Conservation (phyloP, 2,797 vertebrate genomes). For the Gastrophryne carolinensis region DNA sequence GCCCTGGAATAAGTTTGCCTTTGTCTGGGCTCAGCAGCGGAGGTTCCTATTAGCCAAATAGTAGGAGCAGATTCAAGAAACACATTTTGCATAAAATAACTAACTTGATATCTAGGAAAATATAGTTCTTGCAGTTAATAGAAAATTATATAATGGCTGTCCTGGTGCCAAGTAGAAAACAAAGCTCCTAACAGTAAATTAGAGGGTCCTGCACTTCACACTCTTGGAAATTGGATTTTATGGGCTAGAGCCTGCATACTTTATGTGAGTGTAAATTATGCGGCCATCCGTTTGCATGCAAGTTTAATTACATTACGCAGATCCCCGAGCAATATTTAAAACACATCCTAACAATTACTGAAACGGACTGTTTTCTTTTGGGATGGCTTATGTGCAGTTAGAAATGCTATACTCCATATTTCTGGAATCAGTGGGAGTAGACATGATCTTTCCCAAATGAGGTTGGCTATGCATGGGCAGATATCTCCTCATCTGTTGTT, state of each 20-base stretch:
- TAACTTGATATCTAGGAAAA: slow-evolving; percentile 48
- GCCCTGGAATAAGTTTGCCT: slow-evolving; percentile 54
- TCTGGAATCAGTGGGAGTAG: neutral
- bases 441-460: neutral
- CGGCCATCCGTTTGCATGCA: neutral
- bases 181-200: slow-evolving; percentile 17
- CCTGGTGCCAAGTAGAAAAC: slow-evolving; percentile 30
- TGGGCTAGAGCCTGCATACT: slow-evolving; percentile 1
- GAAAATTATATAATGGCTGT: slow-evolving; percentile 32
- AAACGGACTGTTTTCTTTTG: neutral
- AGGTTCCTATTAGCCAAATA: slow-evolving; percentile 43
- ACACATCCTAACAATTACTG: neutral
- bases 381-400: neutral
- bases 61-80: slow-evolving; percentile 27
- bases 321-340: neutral
- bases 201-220: slow-evolving; percentile 18
- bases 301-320: neutral
- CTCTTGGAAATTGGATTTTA: slow-evolving; percentile 12
- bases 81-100: slow-evolving; percentile 48
- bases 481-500: too few species aligned
- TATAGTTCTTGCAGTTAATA: slow-evolving; percentile 33
- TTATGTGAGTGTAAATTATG: slow-evolving; percentile 3
- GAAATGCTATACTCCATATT: neutral
- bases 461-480: too few species aligned
- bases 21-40: slow-evolving; percentile 32